Evolutionary conservation across 2,797 vertebrate species (phyloP), one percentile per base, ranked within the genome.

Genomic region (Spinus pinus): DNA sequence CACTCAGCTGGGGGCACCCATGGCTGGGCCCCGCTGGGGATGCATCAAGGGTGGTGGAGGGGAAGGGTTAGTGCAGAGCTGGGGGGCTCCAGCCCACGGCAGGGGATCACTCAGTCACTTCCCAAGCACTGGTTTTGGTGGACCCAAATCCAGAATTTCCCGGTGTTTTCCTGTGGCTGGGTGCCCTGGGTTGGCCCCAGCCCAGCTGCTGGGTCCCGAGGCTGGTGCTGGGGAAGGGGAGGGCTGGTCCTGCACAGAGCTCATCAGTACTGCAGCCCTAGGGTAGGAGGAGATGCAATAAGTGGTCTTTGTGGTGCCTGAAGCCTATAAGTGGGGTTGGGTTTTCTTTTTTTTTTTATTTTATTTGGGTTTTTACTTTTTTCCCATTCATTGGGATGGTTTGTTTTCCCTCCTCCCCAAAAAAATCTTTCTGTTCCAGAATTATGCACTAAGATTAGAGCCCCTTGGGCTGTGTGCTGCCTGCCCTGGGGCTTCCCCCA

Each of bases 31-130:
- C 94, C 0, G 80, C 98, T 97, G 97, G 97, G 97, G 98, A 98
- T 98, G 98, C 97, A 98, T 98, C 98, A 97, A 97, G 94, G 50
- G 35, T 96, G 93, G 97, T 72, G 64, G 81, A 96, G 88, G 70
- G 95, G 93, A 90, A 96, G 97, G 93, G 93, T 95, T 88, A 85
- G 84, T 90, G 96, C 90, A 93, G 94, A 88, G 61, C 80, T 51
- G 77, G 61, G 31, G 74, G 28, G 14, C 31, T 87, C 46, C 42
- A 82, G 54, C 50, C 74, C 39, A 7, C 24, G 56, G 39, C 70
- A 35, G 77, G 23, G 84, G 83, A 54, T 83, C 50, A 25, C 61
- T 82, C 91, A 72, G 80, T 73, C 12, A 2, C 70, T 92, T 90
- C 58, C 74, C 82, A 87, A 79, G 88, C 86, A 20, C 27, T 62